These are phyloP conservation scores for Drosophila pachea DNA, from an alignment of 1,140 invertebrate species.

Conservation along the genomic window DNA sequence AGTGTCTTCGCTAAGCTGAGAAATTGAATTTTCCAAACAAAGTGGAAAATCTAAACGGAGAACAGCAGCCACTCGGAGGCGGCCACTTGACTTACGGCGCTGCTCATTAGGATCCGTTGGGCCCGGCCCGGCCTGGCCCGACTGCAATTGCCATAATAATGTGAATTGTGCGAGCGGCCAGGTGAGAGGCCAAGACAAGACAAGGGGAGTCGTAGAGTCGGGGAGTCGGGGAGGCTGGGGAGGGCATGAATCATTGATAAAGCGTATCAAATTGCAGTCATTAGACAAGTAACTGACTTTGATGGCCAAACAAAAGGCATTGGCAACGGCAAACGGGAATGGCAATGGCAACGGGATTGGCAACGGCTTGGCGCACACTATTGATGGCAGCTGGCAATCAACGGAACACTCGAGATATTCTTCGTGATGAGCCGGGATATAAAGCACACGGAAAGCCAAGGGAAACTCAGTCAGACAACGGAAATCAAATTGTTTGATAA, in stretches of 20 bases:
- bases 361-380: constrained; percentile 19
- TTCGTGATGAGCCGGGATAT: constrained; percentile 21
- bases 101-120: neutral
- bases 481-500: constrained; percentile 66
- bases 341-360: constrained; percentile 19
- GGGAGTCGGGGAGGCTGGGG: too few species aligned
- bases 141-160: constrained; percentile 59
- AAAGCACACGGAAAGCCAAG: neutral
- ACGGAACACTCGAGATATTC: constrained; percentile 43
- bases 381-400: constrained; percentile 62
- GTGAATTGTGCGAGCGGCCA: neutral
- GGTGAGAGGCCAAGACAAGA: constrained; percentile 49
- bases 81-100: neutral
- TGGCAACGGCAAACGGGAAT: neutral
- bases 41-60: constrained; percentile 1
- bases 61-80: neutral
- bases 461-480: constrained; percentile 2
- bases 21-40: constrained; percentile 54
- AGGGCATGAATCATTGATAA: constrained; percentile 72
- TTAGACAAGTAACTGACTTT: constrained; percentile 61
- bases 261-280: constrained; percentile 70
- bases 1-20: constrained; percentile 40
- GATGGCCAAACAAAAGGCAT: constrained; percentile 47
- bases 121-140: constrained; percentile 58
- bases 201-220: too few species aligned